A percentile compares a stretch with the other conserved stretches of the same genome.
phyloP scores from a whole-genome alignment of 2,888 invertebrate species.

The Dasysyrphus albostriatus region DNA sequence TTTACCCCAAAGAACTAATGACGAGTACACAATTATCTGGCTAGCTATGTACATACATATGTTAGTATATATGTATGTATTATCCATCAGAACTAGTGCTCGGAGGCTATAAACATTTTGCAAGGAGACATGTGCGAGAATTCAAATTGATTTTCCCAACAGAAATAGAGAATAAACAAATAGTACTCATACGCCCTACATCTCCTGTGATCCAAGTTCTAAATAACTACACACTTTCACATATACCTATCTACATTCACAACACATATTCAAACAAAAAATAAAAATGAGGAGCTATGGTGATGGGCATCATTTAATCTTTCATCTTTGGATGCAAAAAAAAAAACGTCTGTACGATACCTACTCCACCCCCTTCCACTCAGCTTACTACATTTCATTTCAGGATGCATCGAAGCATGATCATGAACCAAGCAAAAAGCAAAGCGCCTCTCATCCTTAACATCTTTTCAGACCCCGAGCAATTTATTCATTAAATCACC shows the following conservation, averaged over 20 bases:
- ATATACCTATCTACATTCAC: not conserved
- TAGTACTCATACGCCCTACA: constrained; percentile 7
- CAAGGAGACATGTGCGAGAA: constrained; percentile 17
- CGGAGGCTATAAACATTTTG: not conserved
- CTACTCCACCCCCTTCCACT: not conserved
- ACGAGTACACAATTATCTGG: not conserved
- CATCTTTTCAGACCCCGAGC: constrained; percentile 48
- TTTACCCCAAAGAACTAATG: constrained; percentile 1
- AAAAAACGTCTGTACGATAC: not conserved
- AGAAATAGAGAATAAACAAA: constrained; percentile 31
- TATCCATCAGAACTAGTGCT: not conserved
- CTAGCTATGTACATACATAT: not conserved
- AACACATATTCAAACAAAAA: not conserved
- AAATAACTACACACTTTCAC: not conserved
- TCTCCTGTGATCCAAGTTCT: not conserved
- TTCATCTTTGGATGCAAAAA: constrained; percentile 18
- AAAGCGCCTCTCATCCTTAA: constrained; percentile 11
- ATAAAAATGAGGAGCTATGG: not conserved
- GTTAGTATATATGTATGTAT: no score
- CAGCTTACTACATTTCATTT: constrained; percentile 16
- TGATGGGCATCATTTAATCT: constrained; percentile 20
- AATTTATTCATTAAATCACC: constrained; percentile 69
- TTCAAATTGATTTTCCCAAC: constrained; percentile 16
- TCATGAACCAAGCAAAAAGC: constrained; percentile 8
- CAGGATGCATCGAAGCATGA: constrained; percentile 33